Evolutionary conservation across 1,140 invertebrate genomes (phyloP), one percentile per base, ranked within the genome.

Genomic region (Micrasema longulum): DNA sequence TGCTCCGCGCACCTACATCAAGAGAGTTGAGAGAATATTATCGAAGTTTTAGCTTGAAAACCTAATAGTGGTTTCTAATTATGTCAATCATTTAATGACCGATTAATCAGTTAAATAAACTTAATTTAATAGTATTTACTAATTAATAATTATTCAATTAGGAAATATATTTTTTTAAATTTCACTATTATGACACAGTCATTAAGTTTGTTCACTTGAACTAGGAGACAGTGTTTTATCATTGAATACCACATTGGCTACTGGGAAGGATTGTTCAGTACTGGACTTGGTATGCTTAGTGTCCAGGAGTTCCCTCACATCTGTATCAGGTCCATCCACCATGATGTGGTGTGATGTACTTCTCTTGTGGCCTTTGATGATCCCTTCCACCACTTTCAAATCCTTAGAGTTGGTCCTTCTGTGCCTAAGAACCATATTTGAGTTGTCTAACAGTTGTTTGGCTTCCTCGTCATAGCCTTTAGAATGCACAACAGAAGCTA

Each of bases 341-440:
- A 83, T 81, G 69, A 84, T 77, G 78, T 84, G 84, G 60, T 85
- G 84, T 10, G 82, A 83, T 12, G 83, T 82, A 22, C 81, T 84
- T 12, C 84, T 80, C 76, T 84, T 83, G 79, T 85, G 82, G 3
- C 76, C 50, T 52, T 77, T 74, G 11, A 62, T 26, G 35, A 43
- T 53, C 68, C 60, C 22, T 77, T 77, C 36, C 5, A 79, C 77
- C 20, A 78, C 74, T 73, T 85, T 86, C 57, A 87, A 75, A 77
- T 88, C 87, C 77, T 83, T 84, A 1, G 87, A 88, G 76, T 86
- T 84, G 18, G 87, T 88, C 69, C 87, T 80, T 2, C 87, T 83
- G 80, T 88, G 87, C 2, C 87, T 81, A 50, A 88, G 75, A 55
- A 86, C 86, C 67, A 82, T 87, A 43, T 83, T 77, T 12, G 77